phyloP scores from a whole-genome alignment of 2,888 invertebrate genomes.

The Rhopalosiphum nymphaeae region DNA sequence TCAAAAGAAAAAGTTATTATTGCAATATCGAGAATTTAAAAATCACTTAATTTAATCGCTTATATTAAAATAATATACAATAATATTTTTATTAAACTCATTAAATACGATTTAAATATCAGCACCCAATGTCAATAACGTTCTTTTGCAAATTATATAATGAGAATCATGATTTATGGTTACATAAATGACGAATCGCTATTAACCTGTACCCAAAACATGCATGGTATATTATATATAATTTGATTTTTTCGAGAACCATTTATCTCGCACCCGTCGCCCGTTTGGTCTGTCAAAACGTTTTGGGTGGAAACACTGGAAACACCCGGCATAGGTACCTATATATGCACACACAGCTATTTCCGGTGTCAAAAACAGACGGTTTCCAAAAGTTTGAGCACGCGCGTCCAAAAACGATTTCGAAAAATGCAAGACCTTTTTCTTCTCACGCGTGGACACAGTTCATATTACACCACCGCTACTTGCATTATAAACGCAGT shows the following conservation, averaged over 20 bases:
- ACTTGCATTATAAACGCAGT: background rate
- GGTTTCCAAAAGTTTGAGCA: constrained; percentile 36
- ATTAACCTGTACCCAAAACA: background rate
- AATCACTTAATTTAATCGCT: background rate
- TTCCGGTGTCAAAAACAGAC: constrained; percentile 60
- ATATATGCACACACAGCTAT: background rate
- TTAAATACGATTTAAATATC: background rate
- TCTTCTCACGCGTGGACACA: background rate
- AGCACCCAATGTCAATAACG: background rate
- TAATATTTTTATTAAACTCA: background rate
- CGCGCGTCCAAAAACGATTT: constrained; percentile 56
- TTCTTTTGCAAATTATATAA: background rate
- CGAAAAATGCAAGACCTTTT: constrained; percentile 28
- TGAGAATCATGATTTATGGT: background rate
- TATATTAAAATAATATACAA: background rate
- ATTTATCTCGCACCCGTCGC: constrained; percentile 14
- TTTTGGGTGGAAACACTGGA: constrained; percentile 24
- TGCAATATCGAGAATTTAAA: background rate
- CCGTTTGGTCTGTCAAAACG: constrained; percentile 43
- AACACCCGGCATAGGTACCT: constrained; percentile 14
- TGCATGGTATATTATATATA: background rate
- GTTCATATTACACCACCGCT: constrained; percentile 45
- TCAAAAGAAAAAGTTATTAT: background rate
- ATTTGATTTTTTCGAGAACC: constrained; percentile 32
- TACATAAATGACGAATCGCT: background rate